Conservation (phyloP, 2,113 vertebrate species). For the Lophochroa leadbeateri region DNA sequence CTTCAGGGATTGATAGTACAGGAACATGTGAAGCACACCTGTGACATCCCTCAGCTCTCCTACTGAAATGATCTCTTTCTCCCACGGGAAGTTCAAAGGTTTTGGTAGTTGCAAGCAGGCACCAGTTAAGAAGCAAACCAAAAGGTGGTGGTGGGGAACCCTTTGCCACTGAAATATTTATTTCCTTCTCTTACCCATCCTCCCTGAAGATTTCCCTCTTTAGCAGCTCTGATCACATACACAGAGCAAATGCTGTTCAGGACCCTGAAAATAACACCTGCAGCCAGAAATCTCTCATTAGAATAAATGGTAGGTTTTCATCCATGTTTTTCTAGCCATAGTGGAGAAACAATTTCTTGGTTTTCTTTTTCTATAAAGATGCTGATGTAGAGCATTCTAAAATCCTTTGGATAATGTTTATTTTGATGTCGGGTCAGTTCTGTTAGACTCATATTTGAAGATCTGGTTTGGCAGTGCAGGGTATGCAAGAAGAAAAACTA, state of each 20-base stretch:
- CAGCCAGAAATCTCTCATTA: conserved; percentile 34
- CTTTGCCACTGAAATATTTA: background rate
- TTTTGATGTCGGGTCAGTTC: background rate
- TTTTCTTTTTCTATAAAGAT: conserved; percentile 21
- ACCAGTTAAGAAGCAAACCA: background rate
- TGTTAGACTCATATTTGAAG: background rate
- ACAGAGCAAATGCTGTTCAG: conserved; percentile 11
- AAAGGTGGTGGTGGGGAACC: background rate
- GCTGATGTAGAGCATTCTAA: conserved; percentile 20
- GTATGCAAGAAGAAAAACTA: background rate
- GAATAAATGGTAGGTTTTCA: conserved; percentile 40
- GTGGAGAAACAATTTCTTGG: conserved; percentile 13
- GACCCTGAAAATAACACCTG: conserved; percentile 48
- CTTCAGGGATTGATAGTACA: background rate
- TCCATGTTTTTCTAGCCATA: background rate
- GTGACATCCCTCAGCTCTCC: background rate
- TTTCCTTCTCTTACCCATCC: background rate
- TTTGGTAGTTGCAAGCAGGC: background rate
- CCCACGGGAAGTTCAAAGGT: background rate
- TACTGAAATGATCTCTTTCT: background rate
- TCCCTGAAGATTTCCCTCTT: background rate
- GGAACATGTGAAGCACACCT: background rate
- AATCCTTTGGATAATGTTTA: background rate
- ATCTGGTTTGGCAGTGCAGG: background rate
- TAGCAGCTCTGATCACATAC: conserved; percentile 19